Evolutionary conservation across 2,113 vertebrate species (phyloP), one percentile per base, ranked within the genome.

Genomic region (Callithrix jacchus): DNA sequence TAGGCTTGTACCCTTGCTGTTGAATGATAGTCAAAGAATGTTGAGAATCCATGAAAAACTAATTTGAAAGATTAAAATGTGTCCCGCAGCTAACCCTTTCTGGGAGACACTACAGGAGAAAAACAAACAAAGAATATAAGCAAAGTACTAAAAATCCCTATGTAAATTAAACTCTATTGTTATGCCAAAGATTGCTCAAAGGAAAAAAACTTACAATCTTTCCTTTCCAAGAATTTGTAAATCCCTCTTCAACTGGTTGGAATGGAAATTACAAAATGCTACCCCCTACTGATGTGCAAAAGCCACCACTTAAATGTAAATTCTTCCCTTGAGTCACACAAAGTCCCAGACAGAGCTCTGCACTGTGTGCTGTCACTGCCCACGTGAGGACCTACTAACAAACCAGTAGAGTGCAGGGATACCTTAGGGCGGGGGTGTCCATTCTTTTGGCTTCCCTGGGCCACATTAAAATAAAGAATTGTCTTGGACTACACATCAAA

Each of bases 161-260:
- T 79, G 81, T 86, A 79, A 93, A 82, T 66, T 79, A 68, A 77
- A 49, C 49, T 45, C 82, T 35, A 71, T 91, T 79, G 77, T 94
- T 37, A 87, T 71, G 54, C 66, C 68, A 77, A 84, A 95, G 7
- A 21, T 37, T 47, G 37, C 35, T 58, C 47, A 32, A 68, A 52
- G 25, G 18, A 61, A 30, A 77, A 70, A 49, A 81, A 35, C 21
- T 8, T 30, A 42, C 40, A 70, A 47, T 79, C 37, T n/a, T 90
- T 92, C 52, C 56, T 92, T 56, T 92, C 84, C 74, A 89, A 85
- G 76, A 97, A 92, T 91, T 58, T 97, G 35, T 81, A 90, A 97
- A 96, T 85, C 42, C 54, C 56, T 85, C 71, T 79, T 93, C 77
- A 93, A 89, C 5, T 35, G 14, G 35, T 3, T 30, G 30, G 56